Percentiles rank a stretch among this genome's conserved stretches.
Evolutionary conservation across 2,113 vertebrate genomes (phyloP).

Genomic region (Eolophus roseicapilla): DNA sequence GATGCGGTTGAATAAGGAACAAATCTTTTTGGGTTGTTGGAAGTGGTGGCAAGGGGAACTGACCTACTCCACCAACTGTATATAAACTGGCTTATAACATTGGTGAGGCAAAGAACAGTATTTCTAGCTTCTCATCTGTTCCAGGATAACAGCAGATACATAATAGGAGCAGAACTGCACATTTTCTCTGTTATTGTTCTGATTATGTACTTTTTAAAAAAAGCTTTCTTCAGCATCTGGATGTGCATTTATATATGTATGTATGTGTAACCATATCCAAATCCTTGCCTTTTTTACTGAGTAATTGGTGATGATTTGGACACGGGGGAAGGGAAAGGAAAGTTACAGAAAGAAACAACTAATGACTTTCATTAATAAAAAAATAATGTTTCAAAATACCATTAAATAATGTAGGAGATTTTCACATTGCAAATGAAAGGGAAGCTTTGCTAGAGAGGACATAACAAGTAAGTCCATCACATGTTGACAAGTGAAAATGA

Average conservation of each 20-base stretch:
- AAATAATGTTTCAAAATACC: slow-evolving; percentile 29
- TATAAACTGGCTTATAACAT: neutral
- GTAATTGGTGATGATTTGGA: neutral
- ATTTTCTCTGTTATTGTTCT: neutral
- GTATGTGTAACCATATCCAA: neutral
- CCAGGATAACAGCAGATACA: neutral
- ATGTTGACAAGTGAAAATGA: slow-evolving; percentile 73
- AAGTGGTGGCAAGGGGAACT: neutral
- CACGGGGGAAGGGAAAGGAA: neutral
- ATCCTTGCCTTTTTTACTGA: neutral
- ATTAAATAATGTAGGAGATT: slow-evolving; percentile 35
- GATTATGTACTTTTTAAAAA: neutral
- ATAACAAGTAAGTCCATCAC: slow-evolving; percentile 61
- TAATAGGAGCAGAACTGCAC: neutral
- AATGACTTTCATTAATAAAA: slow-evolving; percentile 35
- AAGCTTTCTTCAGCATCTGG: neutral
- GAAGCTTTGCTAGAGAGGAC: slow-evolving; percentile 11
- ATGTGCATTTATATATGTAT: neutral
- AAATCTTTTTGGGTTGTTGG: neutral
- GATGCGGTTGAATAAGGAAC: slow-evolving; percentile 22
- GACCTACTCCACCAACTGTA: neutral
- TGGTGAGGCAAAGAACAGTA: neutral
- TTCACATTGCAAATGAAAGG: slow-evolving; percentile 58
- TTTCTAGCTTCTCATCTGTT: neutral
- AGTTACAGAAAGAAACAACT: neutral